Evolutionary conservation across 2,113 vertebrate species (phyloP).

Genomic region (Glaucomys volans): DNA sequence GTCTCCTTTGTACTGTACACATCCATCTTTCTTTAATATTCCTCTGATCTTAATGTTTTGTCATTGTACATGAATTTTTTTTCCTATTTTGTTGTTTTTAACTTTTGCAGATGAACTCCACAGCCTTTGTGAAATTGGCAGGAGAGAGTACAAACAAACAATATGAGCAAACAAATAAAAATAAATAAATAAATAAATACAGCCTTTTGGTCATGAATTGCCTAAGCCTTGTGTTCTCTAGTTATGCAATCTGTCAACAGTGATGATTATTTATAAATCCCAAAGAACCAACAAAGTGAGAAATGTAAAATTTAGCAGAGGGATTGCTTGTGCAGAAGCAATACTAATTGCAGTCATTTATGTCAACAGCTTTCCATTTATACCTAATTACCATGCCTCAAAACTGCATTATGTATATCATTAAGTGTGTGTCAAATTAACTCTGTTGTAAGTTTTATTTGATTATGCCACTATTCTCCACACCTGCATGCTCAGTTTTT

Average conservation of each 20-base stretch:
- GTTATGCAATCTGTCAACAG: constrained; percentile 60
- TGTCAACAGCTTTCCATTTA: constrained; percentile 73
- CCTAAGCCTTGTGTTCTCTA: not conserved
- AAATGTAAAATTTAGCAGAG: constrained; percentile 62
- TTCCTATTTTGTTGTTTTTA: not conserved
- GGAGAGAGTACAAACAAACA: not conserved
- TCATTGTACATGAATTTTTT: not conserved
- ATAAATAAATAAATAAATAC: constrained; percentile 52
- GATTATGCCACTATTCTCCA: constrained; percentile 54
- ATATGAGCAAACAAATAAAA: constrained; percentile 37
- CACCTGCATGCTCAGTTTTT: constrained; percentile 55
- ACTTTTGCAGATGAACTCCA: not conserved
- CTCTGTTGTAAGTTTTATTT: constrained; percentile 64
- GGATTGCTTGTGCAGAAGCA: constrained; percentile 32
- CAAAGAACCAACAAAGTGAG: constrained; percentile 64
- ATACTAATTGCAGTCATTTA: constrained; percentile 72
- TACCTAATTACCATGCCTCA: constrained; percentile 66
- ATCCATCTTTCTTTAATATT: not conserved
- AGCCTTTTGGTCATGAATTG: not conserved
- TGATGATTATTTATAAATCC: constrained; percentile 68
- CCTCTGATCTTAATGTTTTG: not conserved
- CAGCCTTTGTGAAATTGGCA: constrained; percentile 8
- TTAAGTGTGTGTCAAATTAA: constrained; percentile 71
- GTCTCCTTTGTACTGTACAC: not conserved
- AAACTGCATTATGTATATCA: constrained; percentile 70